Percentiles rank a stretch among this genome's conserved stretches.
Evolutionary conservation across 2,113 vertebrate genomes (phyloP).

Genomic region (Hymenochirus boettgeri): DNA sequence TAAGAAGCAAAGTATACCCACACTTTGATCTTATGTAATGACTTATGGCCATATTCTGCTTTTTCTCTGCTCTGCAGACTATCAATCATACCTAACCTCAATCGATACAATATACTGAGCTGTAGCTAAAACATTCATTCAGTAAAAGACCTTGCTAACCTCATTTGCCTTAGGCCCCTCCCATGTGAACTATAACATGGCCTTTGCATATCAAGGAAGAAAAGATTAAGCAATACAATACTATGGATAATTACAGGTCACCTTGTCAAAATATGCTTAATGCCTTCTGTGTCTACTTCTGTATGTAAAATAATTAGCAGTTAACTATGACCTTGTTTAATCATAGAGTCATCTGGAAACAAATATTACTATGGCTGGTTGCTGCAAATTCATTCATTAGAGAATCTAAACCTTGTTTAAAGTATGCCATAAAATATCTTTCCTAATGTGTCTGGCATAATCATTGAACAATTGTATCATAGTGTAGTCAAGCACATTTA

Average conservation of each 20-base stretch:
- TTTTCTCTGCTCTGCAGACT: too few relatives aligned
- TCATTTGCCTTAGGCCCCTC: conserved; percentile 59
- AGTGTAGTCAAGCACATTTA: conserved; percentile 46
- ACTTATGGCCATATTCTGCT: too few relatives aligned
- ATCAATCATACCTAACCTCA: too few relatives aligned
- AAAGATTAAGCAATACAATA: conserved; percentile 61
- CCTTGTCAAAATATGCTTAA: conserved; percentile 73
- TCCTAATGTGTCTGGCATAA: conserved; percentile 50
- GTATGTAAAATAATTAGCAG: conserved; percentile 55
- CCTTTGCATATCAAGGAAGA: conserved; percentile 61
- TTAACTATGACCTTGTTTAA: conserved; percentile 64
- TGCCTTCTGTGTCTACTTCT: conserved; percentile 50
- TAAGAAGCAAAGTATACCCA: too few relatives aligned
- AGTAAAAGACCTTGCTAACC: conserved; percentile 65
- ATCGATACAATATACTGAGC: conserved; percentile 54
- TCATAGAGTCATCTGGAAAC: conserved; percentile 55
- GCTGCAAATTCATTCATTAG: conserved; percentile 57
- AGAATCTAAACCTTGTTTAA: conserved; percentile 61
- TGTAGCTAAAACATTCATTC: conserved; percentile 55
- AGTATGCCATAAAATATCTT: conserved; percentile 57
- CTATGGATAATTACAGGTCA: conserved; percentile 69
- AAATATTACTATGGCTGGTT: conserved; percentile 50
- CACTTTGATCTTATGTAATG: too few relatives aligned
- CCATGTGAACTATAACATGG: conserved; percentile 63
- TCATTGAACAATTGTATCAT: conserved; percentile 48